A percentile compares a stretch with the other conserved stretches of the same genome.
phyloP scores from a whole-genome alignment of 1,140 invertebrate species.

The Aphelenchoides avenae region DNA sequence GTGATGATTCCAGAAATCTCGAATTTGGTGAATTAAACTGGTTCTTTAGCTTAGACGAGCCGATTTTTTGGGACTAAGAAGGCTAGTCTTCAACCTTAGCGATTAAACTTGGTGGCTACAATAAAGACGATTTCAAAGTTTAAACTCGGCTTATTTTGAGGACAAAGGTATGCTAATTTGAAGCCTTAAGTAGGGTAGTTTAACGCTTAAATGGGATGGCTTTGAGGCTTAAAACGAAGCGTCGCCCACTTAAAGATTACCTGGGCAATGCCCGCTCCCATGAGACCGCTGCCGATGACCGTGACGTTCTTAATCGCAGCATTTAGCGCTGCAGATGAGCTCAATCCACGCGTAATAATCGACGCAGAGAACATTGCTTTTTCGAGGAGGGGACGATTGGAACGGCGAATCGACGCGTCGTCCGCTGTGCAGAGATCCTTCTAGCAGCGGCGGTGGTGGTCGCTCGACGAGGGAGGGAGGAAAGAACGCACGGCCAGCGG shows the following conservation, averaged over 20 bases:
- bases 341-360: conserved; percentile 1
- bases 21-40: conserved; percentile 10
- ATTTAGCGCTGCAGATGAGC: conserved; percentile 1
- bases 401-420: too few relatives aligned
- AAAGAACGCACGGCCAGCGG: too few relatives aligned
- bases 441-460: too few relatives aligned
- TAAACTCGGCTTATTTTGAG: conserved; percentile 2
- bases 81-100: neutral
- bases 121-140: conserved; percentile 1
- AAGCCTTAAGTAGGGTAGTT: neutral
- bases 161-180: conserved; percentile 36
- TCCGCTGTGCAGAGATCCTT: too few relatives aligned
- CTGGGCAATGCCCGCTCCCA: conserved; percentile 83
- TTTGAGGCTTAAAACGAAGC: too few relatives aligned
- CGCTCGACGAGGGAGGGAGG: too few relatives aligned
- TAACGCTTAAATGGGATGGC: too few relatives aligned
- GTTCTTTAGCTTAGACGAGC: conserved; percentile 6
- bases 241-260: conserved; percentile 63
- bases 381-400: too few relatives aligned
- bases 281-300: conserved; percentile 77
- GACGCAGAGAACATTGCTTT: too few relatives aligned
- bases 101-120: neutral
- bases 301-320: conserved; percentile 72
- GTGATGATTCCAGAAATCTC: too few relatives aligned
- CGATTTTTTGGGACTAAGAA: neutral